A percentile compares a stretch with the other conserved stretches of the same genome.
These are phyloP conservation scores for Thunnus maccoyii DNA, from an alignment of 2,113 vertebrate species.

Conservation along the genomic window DNA sequence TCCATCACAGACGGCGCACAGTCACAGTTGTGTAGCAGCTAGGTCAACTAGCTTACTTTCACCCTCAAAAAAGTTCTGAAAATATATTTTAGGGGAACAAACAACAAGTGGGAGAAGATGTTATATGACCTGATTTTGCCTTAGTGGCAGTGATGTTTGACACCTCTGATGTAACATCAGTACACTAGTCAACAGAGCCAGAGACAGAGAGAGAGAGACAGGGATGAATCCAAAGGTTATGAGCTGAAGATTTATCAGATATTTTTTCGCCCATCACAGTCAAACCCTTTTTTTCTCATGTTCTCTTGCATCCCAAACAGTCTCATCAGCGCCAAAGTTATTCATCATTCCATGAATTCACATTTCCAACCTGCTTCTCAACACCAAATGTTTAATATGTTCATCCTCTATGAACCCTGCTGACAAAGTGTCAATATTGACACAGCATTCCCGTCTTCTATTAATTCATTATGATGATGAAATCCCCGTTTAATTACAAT, in stretches of 20 bases:
- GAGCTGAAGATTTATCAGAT: not conserved
- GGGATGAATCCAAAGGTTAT: not conserved
- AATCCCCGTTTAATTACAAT: conserved; percentile 67
- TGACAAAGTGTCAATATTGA: conserved; percentile 61
- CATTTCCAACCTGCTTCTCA: conserved; percentile 13
- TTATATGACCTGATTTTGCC: too few species aligned
- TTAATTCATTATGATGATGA: conserved; percentile 63
- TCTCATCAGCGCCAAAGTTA: not conserved
- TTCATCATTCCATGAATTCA: not conserved
- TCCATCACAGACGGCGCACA: too few species aligned
- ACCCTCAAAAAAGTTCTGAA: too few species aligned
- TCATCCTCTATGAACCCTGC: conserved; percentile 16
- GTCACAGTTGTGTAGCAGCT: too few species aligned
- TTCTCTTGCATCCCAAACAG: not conserved
- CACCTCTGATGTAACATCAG: too few species aligned
- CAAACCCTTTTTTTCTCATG: not conserved
- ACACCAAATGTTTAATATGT: conserved; percentile 25
- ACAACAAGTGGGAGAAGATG: too few species aligned
- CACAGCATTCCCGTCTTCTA: conserved; percentile 25
- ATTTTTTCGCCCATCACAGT: not conserved
- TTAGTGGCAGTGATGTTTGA: too few species aligned
- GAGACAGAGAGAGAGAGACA: not conserved
- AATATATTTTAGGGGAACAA: too few species aligned
- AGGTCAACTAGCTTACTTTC: too few species aligned
- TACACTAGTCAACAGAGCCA: too few species aligned